Conservation (phyloP, 2,888 invertebrate species). For the Parascotia fuliginaria region DNA sequence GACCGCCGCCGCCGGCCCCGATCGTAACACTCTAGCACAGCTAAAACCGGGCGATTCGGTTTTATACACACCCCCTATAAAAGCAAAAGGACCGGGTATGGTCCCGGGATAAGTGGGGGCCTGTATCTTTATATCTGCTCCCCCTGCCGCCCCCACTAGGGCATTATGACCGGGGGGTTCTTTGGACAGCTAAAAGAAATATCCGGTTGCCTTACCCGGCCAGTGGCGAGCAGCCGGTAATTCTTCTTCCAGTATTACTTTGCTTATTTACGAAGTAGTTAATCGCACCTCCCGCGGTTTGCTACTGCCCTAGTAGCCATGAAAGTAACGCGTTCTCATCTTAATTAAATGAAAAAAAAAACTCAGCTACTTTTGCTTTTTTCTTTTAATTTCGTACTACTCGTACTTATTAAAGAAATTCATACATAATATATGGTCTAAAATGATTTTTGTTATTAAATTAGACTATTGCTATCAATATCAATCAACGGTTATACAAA, state of each 20-base stretch:
- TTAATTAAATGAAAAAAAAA: slow-evolving; percentile 34
- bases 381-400: not conserved
- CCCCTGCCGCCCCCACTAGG: slow-evolving; percentile 73
- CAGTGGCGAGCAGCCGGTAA: slow-evolving; percentile 74
- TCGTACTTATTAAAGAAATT: too few species aligned
- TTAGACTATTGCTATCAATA: not conserved
- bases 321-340: slow-evolving; percentile 30
- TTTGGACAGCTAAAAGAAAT: slow-evolving; percentile 86
- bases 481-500: not conserved
- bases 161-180: slow-evolving; percentile 84
- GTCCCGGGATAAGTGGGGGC: slow-evolving; percentile 83
- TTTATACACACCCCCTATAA: slow-evolving; percentile 86
- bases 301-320: slow-evolving; percentile 52
- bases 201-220: slow-evolving; percentile 80
- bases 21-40: slow-evolving; percentile 83
- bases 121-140: slow-evolving; percentile 86
- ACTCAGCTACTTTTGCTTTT: not conserved
- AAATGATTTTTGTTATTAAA: too few species aligned
- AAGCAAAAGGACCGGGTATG: slow-evolving; percentile 85
- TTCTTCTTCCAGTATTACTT: slow-evolving; percentile 79
- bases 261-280: slow-evolving; percentile 78
- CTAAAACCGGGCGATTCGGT: slow-evolving; percentile 85
- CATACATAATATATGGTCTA: too few species aligned
- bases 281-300: slow-evolving; percentile 68
- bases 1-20: slow-evolving; percentile 76